phyloP scores from a whole-genome alignment of 2,888 invertebrate genomes.

The Melanchra persicariae region DNA sequence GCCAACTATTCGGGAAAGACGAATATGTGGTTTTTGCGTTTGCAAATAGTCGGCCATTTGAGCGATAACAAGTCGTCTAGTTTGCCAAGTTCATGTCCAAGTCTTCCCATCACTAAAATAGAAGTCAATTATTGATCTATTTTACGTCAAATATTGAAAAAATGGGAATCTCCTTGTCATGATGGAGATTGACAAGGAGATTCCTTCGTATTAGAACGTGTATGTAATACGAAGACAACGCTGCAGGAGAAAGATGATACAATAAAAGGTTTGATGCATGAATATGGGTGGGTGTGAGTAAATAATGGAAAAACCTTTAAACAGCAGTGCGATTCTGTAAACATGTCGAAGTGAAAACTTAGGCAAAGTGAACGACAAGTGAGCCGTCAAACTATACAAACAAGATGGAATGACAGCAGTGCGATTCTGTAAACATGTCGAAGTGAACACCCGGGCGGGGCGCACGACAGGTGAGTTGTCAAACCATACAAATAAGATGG shows the following conservation, averaged over 20 bases:
- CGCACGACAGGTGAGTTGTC: too few species aligned
- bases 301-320: not conserved
- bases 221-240: not conserved
- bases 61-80: not conserved
- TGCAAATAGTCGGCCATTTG: not conserved
- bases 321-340: too few species aligned
- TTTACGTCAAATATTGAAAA: not conserved
- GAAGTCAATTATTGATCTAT: not conserved
- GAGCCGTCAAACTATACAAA: too few species aligned
- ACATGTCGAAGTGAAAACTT: too few species aligned
- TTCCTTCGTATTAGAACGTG: too few species aligned
- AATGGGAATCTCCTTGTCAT: not conserved
- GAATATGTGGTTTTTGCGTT: not conserved
- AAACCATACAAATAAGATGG: too few species aligned
- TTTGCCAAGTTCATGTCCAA: not conserved
- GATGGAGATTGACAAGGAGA: too few species aligned
- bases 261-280: conserved; percentile 11
- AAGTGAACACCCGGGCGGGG: too few species aligned
- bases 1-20: not conserved
- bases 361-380: too few species aligned
- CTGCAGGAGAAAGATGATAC: not conserved
- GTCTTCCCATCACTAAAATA: not conserved
- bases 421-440: too few species aligned
- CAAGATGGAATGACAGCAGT: too few species aligned
- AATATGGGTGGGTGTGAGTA: not conserved